A percentile compares a stretch with the other conserved stretches of the same genome.
These are phyloP conservation scores for Lamellibrachia columna DNA, from an alignment of 2,888 invertebrate species.

Conservation along the genomic window DNA sequence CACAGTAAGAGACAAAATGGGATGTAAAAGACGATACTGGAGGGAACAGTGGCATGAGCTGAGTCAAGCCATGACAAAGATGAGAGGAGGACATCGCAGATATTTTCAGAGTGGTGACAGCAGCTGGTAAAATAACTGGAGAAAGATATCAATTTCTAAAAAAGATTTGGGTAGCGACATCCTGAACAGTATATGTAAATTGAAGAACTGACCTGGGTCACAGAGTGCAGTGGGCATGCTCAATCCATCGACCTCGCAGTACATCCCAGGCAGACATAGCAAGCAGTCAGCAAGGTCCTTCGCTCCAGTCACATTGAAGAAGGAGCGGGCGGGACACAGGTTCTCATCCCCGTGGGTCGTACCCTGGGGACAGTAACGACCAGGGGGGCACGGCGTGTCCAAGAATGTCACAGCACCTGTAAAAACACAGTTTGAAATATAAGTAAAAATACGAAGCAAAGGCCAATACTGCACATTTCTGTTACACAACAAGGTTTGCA, in stretches of 20 bases:
- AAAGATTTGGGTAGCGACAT: no score
- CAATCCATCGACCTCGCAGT: slow-evolving; percentile 54
- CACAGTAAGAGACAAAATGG: no score
- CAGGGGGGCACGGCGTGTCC: slow-evolving; percentile 54
- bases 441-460: not conserved
- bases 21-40: no score
- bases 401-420: slow-evolving; percentile 52
- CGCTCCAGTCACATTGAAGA: slow-evolving; percentile 54
- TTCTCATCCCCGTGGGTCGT: slow-evolving; percentile 49
- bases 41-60: no score
- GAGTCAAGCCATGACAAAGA: no score
- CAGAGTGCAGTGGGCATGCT: slow-evolving; percentile 53
- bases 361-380: slow-evolving; percentile 58
- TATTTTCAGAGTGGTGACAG: no score
- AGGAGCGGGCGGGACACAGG: slow-evolving; percentile 58
- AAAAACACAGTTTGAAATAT: not conserved
- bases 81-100: no score
- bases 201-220: slow-evolving; percentile 46
- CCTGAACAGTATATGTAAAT: no score
- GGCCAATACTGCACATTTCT: not conserved
- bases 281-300: slow-evolving; percentile 52
- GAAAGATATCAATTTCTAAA: no score
- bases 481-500: not conserved
- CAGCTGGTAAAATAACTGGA: no score
- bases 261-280: slow-evolving; percentile 51